These are phyloP conservation scores for Diplogasteroides magnus DNA, from an alignment of 1,140 invertebrate species.

Conservation along the genomic window DNA sequence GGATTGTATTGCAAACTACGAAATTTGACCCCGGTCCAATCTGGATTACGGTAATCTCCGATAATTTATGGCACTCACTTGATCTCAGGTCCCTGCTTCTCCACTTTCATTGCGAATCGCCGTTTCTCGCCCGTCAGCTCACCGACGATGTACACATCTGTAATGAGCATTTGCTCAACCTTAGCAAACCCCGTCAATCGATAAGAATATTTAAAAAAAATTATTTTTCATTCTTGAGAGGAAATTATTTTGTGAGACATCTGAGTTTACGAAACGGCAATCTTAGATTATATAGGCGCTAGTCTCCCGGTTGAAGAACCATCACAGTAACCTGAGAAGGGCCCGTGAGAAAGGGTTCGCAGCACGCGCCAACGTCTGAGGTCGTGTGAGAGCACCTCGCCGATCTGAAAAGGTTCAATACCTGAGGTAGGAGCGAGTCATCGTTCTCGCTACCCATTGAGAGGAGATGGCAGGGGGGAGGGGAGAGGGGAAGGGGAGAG, in stretches of 20 bases:
- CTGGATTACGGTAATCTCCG: background rate
- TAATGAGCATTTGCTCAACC: background rate
- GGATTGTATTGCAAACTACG: background rate
- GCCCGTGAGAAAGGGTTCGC: conserved; percentile 27
- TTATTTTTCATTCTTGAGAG: too few species aligned
- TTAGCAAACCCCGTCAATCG: conserved; percentile 18
- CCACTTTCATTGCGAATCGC: conserved; percentile 35
- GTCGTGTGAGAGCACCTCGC: background rate
- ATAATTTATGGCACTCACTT: background rate
- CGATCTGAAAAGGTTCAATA: background rate
- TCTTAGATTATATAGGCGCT: too few species aligned
- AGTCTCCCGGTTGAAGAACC: too few species aligned
- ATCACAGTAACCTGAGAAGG: conserved; percentile 36
- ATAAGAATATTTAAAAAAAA: conserved; percentile 30
- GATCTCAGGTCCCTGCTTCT: conserved; percentile 23
- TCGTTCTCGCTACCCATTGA: too few species aligned
- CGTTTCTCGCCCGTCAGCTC: background rate
- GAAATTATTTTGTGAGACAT: too few species aligned
- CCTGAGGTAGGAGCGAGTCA: too few species aligned
- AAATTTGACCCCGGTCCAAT: too few species aligned
- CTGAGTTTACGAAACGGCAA: too few species aligned
- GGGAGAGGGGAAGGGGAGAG: too few species aligned
- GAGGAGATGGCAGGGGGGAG: too few species aligned
- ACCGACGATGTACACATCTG: background rate
- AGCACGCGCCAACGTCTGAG: conserved; percentile 7